Conservation (phyloP, 2,113 vertebrate species). For the Arothron firmamentum region DNA sequence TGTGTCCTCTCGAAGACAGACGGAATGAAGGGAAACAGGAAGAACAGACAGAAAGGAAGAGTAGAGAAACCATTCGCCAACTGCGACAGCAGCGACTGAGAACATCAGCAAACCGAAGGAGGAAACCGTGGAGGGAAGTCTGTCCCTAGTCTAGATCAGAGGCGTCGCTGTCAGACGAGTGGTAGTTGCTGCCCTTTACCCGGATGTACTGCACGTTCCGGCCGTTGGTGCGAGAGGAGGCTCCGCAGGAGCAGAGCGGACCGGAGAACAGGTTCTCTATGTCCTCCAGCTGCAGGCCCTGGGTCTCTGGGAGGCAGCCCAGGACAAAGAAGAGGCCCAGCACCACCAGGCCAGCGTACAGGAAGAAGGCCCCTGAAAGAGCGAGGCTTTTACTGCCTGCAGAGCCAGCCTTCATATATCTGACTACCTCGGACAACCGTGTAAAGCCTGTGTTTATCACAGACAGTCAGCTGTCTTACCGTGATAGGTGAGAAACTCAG, state of each 20-base stretch:
- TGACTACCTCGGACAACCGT: too few relatives aligned
- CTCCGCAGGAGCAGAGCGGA: constrained; percentile 86
- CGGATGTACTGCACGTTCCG: constrained; percentile 86
- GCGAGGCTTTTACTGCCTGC: neutral
- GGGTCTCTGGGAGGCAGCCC: constrained; percentile 93
- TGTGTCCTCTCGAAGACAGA: too few relatives aligned
- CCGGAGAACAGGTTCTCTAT: constrained; percentile 87
- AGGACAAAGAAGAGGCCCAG: constrained; percentile 87
- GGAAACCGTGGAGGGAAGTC: neutral
- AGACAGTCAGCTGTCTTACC: constrained; percentile 74
- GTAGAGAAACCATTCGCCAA: too few relatives aligned
- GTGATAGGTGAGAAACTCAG: constrained; percentile 90
- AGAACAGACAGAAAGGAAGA: neutral
- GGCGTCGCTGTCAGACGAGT: constrained; percentile 85
- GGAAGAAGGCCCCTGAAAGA: constrained; percentile 88
- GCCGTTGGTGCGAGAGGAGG: constrained; percentile 68
- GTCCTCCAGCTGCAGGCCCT: constrained; percentile 91
- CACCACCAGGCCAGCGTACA: constrained; percentile 85
- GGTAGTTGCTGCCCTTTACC: constrained; percentile 89
- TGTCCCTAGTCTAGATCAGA: constrained; percentile 85
- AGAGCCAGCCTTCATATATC: too few relatives aligned
- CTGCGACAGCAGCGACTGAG: neutral
- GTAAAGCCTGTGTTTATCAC: too few relatives aligned
- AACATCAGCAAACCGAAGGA: constrained; percentile 1
- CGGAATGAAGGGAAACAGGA: neutral